Conservation (phyloP, 1,140 invertebrate genomes). For the Galendromus occidentalis region DNA sequence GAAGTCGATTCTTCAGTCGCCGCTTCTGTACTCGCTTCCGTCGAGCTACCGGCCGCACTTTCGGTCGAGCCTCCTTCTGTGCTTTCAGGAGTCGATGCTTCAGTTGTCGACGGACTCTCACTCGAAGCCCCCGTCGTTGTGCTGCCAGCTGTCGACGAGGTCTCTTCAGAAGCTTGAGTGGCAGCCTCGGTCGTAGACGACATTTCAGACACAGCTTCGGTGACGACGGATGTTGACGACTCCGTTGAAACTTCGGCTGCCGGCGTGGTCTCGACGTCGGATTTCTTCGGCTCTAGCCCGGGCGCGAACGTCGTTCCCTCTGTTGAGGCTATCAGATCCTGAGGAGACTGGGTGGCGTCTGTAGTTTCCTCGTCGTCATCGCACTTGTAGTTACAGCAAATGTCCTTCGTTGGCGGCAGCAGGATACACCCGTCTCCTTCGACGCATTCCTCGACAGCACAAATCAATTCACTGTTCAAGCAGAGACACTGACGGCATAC, state of each 20-base stretch:
- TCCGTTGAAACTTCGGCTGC: not conserved
- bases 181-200: too few species aligned
- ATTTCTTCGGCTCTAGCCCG: not conserved
- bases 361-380: not conserved
- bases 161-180: too few species aligned
- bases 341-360: not conserved
- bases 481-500: not conserved
- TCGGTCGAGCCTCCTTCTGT: too few species aligned
- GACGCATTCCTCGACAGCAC: slow-evolving; percentile 1
- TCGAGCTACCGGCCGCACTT: too few species aligned
- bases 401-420: not conserved
- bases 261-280: too few species aligned
- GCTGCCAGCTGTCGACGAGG: too few species aligned
- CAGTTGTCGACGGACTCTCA: too few species aligned
- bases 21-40: too few species aligned
- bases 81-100: too few species aligned
- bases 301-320: not conserved
- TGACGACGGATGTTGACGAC: not conserved
- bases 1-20: too few species aligned
- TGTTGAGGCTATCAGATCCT: not conserved
- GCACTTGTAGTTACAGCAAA: slow-evolving; percentile 1
- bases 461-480: not conserved
- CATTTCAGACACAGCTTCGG: too few species aligned
- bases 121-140: too few species aligned
- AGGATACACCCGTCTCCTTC: not conserved